Conservation (phyloP, 1,140 invertebrate species). For the Nasonia giraulti region DNA sequence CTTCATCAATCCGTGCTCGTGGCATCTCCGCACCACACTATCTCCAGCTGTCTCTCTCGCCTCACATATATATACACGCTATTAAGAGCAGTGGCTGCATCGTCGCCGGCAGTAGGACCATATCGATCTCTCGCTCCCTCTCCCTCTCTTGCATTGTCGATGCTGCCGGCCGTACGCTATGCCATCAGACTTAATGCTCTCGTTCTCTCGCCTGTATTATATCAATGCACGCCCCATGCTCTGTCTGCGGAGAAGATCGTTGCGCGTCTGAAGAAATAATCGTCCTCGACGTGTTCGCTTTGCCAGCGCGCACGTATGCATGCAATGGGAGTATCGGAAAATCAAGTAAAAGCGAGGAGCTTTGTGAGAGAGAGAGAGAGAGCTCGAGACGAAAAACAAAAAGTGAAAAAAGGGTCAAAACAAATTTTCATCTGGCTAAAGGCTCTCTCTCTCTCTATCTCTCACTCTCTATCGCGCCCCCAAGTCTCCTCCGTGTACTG, state of each 20-base stretch:
- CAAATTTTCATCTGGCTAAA: neutral
- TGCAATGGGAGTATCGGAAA: neutral
- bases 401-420: neutral
- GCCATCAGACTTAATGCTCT: slow-evolving; percentile 4
- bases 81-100: neutral
- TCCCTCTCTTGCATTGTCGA: neutral
- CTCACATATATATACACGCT: slow-evolving; percentile 34
- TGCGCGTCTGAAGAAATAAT: neutral
- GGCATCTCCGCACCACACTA: neutral
- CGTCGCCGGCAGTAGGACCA: neutral
- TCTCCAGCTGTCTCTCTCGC: too few relatives aligned
- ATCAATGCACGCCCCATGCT: neutral
- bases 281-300: neutral
- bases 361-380: neutral
- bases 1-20: slow-evolving; percentile 23
- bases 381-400: neutral
- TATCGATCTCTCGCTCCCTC: neutral
- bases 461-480: too few relatives aligned
- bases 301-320: too few relatives aligned
- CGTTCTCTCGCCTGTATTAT: neutral
- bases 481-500: neutral
- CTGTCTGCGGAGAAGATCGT: neutral
- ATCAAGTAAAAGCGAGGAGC: neutral
- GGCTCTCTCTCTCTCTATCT: neutral
- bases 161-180: neutral